Percentiles rank a stretch among this genome's conserved stretches.
phyloP scores from a whole-genome alignment of 2,888 invertebrate species.

The Anorthoa munda region DNA sequence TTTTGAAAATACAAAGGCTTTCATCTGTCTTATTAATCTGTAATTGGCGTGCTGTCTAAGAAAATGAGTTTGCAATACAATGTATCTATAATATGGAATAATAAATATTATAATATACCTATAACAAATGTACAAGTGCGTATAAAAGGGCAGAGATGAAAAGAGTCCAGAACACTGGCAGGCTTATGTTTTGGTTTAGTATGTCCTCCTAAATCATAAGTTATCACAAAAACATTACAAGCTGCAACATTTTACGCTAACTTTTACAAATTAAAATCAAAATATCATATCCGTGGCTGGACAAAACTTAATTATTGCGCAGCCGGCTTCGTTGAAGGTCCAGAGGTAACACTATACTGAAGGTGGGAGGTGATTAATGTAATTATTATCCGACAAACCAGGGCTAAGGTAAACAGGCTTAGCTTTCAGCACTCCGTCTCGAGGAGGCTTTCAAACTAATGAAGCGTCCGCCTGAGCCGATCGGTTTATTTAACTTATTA shows the following conservation, averaged over 20 bases:
- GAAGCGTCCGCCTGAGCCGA: constrained; percentile 20
- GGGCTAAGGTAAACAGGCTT: constrained; percentile 14
- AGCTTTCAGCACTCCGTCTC: constrained; percentile 12
- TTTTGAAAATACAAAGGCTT: too few relatives aligned
- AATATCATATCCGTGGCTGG: constrained; percentile 24
- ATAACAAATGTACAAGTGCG: too few relatives aligned
- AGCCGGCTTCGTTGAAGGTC: too few relatives aligned
- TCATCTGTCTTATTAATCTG: not conserved
- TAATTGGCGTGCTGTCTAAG: not conserved
- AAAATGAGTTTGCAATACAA: too few relatives aligned
- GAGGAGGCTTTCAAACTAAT: constrained; percentile 44
- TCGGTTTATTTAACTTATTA: constrained; percentile 13
- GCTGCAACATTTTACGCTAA: not conserved
- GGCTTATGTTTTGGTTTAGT: not conserved
- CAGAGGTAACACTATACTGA: constrained; percentile 8
- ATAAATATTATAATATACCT: too few relatives aligned
- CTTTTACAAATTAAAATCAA: too few relatives aligned
- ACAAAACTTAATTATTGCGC: constrained; percentile 29
- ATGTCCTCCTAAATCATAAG: not conserved
- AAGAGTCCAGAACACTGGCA: not conserved
- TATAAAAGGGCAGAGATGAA: too few relatives aligned
- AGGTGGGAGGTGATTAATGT: constrained; percentile 28
- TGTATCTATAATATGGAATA: too few relatives aligned
- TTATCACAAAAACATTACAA: not conserved
- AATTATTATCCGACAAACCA: constrained; percentile 37